Conservation (phyloP, 92 coral and sea anemone genomes). For the Epizoanthus rinbou region DNA sequence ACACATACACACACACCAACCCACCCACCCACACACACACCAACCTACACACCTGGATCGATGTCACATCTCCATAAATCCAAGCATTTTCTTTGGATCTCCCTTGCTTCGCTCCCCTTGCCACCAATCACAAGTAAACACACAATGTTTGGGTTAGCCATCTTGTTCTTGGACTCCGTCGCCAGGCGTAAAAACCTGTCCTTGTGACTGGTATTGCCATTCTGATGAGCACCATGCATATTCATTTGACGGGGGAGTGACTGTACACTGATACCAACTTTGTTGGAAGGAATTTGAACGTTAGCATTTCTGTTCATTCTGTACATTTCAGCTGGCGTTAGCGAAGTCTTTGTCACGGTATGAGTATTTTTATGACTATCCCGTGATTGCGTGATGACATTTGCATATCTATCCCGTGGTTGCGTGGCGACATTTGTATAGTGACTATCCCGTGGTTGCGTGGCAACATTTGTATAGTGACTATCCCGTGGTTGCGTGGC, state of each 20-base stretch:
- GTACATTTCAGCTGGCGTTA: slow-evolving; percentile 43
- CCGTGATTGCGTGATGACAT: background rate
- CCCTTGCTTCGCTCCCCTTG: slow-evolving; percentile 72
- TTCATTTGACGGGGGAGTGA: slow-evolving; percentile 36
- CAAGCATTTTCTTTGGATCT: slow-evolving; percentile 71
- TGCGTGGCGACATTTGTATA: background rate
- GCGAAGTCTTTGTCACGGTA: background rate
- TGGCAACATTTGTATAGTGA: background rate
- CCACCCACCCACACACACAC: background rate
- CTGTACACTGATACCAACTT: slow-evolving; percentile 3
- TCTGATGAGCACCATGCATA: background rate
- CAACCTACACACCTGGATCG: slow-evolving; percentile 67
- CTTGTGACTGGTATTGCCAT: background rate
- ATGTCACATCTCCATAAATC: slow-evolving; percentile 96
- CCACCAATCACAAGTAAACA: slow-evolving; percentile 92
- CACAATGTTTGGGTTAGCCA: slow-evolving; percentile 46
- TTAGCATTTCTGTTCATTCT: background rate
- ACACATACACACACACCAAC: too few relatives aligned
- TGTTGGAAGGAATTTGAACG: background rate
- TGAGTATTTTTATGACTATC: background rate
- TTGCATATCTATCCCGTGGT: too few relatives aligned
- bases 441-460: background rate
- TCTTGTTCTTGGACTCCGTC: background rate
- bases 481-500: background rate
- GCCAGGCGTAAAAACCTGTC: background rate